phyloP scores from a whole-genome alignment of 2,797 vertebrate genomes.

The Menidia menidia region DNA sequence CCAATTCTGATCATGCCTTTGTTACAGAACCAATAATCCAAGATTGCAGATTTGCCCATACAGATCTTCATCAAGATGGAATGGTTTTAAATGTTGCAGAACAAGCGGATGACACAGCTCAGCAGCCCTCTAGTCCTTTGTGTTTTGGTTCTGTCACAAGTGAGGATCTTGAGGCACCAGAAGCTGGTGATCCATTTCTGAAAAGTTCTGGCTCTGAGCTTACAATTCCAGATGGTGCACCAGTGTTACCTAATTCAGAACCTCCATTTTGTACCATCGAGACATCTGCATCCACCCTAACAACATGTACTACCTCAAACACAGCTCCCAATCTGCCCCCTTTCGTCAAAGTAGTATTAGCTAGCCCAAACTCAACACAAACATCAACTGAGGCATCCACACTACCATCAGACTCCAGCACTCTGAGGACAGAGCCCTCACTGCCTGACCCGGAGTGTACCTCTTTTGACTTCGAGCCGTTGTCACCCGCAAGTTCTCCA shows the following conservation, averaged over 20 bases:
- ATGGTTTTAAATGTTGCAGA: not conserved
- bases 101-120: not conserved
- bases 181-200: not conserved
- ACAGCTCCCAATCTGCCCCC: conserved; percentile 4
- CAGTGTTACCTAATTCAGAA: conserved; percentile 34
- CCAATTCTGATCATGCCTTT: not conserved
- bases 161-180: conserved; percentile 3
- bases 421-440: conserved; percentile 15
- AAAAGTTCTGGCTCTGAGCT: conserved; percentile 8
- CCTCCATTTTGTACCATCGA: conserved; percentile 12
- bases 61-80: not conserved
- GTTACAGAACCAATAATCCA: not conserved
- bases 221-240: not conserved
- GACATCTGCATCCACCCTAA: conserved; percentile 8
- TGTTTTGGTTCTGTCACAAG: conserved; percentile 4
- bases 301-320: conserved; percentile 47
- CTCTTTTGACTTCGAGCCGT: conserved; percentile 63
- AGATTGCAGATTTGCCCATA: rapidly evolving
- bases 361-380: conserved; percentile 5
- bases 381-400: conserved; percentile 29
- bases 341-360: conserved; percentile 22
- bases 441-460: conserved; percentile 63
- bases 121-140: not conserved
- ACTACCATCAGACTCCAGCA: conserved; percentile 22
- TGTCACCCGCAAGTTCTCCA: conserved; percentile 67